A percentile compares a stretch with the other conserved stretches of the same genome.
Evolutionary conservation across 1,140 invertebrate species (phyloP).

Genomic region (Telenomus remus): DNA sequence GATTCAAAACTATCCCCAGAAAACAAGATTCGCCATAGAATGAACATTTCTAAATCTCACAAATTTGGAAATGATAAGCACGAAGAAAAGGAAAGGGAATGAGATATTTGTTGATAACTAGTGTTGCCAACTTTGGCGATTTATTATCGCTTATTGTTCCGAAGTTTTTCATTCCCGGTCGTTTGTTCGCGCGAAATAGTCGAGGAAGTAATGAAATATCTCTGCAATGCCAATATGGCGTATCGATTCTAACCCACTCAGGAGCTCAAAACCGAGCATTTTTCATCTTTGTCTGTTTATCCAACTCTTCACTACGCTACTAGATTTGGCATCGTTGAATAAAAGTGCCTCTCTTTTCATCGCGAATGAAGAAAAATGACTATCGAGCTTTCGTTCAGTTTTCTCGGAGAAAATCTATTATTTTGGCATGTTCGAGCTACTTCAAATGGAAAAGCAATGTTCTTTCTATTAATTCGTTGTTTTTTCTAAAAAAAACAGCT

Average conservation of each 20-base stretch:
- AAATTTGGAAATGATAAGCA: too few species aligned
- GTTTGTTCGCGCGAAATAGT: not conserved
- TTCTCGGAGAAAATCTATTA: not conserved
- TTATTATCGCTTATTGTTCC: conserved; percentile 11
- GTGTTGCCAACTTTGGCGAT: not conserved
- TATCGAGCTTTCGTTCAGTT: conserved; percentile 15
- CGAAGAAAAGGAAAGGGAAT: too few species aligned
- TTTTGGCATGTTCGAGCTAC: too few species aligned
- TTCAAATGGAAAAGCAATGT: too few species aligned
- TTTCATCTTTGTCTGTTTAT: conserved; percentile 41
- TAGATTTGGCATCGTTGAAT: conserved; percentile 29
- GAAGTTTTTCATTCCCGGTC: conserved; percentile 1
- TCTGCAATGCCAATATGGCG: conserved; percentile 18
- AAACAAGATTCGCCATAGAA: too few species aligned
- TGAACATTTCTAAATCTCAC: too few species aligned
- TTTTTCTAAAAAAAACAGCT: too few species aligned
- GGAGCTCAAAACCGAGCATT: conserved; percentile 35
- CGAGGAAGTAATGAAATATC: conserved; percentile 9
- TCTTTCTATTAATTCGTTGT: too few species aligned
- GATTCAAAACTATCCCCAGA: too few species aligned
- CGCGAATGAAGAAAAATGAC: conserved; percentile 15
- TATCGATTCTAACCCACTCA: conserved; percentile 35
- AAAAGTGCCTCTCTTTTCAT: conserved; percentile 31
- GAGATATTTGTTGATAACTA: too few species aligned
- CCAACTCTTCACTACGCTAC: conserved; percentile 25